Base-by-base conservation (phyloP, 2,113 vertebrate species). In the Rhinoptilus africanus region DNA sequence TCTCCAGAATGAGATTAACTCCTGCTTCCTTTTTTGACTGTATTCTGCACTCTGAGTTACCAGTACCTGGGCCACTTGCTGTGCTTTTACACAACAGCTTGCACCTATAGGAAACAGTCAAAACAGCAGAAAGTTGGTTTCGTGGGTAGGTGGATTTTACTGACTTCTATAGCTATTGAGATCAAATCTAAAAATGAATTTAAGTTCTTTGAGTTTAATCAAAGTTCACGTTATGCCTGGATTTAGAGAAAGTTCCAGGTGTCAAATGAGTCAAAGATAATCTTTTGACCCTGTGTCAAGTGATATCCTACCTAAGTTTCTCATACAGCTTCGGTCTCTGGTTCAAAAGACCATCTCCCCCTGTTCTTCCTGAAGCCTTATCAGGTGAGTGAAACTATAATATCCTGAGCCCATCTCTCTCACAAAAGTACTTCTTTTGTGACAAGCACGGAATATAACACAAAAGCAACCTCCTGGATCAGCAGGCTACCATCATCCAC, bases 1-100 rank as follows among this genome's bases (percentile, higher is more conserved):
- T 75, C 37, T 93, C 94, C 95, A 96, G 83, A 78, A 78, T 34
- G 21, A 92, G 91, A 91, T 96, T 96, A 95, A 95, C 14, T 93
- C 80, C 47, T 91, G 79, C 41, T 95, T 84, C 48, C 76, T 92
- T 83, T 59, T 91, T 86, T 86, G 17, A 69, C 68, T 81, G 20
- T 9, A 24, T 77, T 89, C 87, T 89, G 20, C n/a, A 20, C 51
- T 78, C 16, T 34, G 51, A 63, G n/a, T 89, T 81, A 71, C n/a
- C 51, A 67, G 43, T 87, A 95, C 76, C 80, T 95, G 60, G 27
- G 41, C 32, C 47, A 51, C n/a, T 66, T 4, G n/a, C n/a, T 62
- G 30, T 62, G 15, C 17, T 87, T 92, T 66, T 67, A 30, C 64
- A 87, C 17, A 86, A 6, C 34, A 53, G 3, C 12, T n/a, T 86